A percentile compares a stretch with the other conserved stretches of the same genome.
Evolutionary conservation across 1,140 invertebrate genomes (phyloP).

Genomic region (Leptinotarsa defecta): DNA sequence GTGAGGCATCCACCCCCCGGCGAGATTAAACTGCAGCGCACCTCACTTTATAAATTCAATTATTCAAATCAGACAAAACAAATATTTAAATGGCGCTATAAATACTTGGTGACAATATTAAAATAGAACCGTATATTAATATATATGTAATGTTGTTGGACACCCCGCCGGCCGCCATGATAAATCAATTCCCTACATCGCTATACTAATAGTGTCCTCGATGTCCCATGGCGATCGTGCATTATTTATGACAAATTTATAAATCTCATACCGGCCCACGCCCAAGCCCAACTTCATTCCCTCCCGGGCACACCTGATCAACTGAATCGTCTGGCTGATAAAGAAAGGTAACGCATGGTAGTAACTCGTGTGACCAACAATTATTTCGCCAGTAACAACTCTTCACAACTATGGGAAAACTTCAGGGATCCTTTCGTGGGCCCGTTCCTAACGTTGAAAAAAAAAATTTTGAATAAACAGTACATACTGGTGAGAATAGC

Average conservation of each 20-base stretch:
- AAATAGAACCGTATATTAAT: slow-evolving; percentile 56
- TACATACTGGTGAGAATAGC: no score
- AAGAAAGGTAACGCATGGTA: neutral
- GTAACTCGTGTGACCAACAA: no score
- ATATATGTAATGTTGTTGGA: slow-evolving; percentile 52
- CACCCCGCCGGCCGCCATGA: slow-evolving; percentile 50
- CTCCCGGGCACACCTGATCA: neutral
- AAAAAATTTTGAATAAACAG: no score
- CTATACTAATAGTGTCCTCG: slow-evolving; percentile 55
- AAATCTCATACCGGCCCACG: slow-evolving; percentile 1
- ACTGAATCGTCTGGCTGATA: neutral
- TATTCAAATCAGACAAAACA: slow-evolving; percentile 52
- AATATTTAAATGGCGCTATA: slow-evolving; percentile 53
- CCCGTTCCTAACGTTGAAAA: no score
- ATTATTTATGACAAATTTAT: slow-evolving; percentile 51
- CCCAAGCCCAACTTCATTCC: neutral
- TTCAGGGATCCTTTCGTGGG: no score
- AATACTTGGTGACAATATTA: slow-evolving; percentile 58
- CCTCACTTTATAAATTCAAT: slow-evolving; percentile 52
- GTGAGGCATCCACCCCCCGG: slow-evolving; percentile 28
- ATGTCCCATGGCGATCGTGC: slow-evolving; percentile 46
- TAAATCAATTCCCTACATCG: slow-evolving; percentile 57
- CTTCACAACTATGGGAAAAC: no score
- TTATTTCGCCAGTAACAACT: no score
- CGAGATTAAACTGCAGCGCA: slow-evolving; percentile 46